Evolutionary conservation across 2,888 invertebrate species (phyloP).

Genomic region (Frankliniella intonsa): DNA sequence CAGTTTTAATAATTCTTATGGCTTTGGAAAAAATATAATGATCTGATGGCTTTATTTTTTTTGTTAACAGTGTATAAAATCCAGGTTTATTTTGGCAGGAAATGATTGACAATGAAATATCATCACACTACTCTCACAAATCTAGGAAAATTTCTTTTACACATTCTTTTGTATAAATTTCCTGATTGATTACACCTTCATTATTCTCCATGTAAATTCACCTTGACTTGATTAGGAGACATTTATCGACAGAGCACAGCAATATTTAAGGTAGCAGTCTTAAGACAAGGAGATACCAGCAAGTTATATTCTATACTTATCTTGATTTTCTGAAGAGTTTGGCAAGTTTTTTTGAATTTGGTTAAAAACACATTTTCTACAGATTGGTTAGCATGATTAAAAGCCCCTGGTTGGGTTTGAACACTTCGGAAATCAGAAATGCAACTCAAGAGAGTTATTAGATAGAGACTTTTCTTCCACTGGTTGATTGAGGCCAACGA

Average conservation of each 20-base stretch:
- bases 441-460: not conserved
- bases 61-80: too few relatives aligned
- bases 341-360: not conserved
- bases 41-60: too few relatives aligned
- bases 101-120: too few relatives aligned
- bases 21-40: too few relatives aligned
- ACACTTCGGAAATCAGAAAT: not conserved
- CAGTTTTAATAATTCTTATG: too few relatives aligned
- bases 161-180: too few relatives aligned
- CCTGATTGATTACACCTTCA: too few relatives aligned
- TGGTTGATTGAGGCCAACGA: not conserved
- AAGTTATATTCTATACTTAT: not conserved
- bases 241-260: not conserved
- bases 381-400: slow-evolving; percentile 1
- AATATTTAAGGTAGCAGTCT: slow-evolving; percentile 3
- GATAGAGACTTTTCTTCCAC: not conserved
- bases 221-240: not conserved
- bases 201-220: too few relatives aligned
- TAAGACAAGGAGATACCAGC: not conserved
- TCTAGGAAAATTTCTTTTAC: too few relatives aligned
- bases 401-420: not conserved
- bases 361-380: slow-evolving; percentile 1
- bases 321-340: not conserved
- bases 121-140: too few relatives aligned
- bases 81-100: too few relatives aligned